Evolutionary conservation across 2,888 invertebrate species (phyloP), one percentile per base, ranked within the genome.

Genomic region (Latrodectus hesperus): DNA sequence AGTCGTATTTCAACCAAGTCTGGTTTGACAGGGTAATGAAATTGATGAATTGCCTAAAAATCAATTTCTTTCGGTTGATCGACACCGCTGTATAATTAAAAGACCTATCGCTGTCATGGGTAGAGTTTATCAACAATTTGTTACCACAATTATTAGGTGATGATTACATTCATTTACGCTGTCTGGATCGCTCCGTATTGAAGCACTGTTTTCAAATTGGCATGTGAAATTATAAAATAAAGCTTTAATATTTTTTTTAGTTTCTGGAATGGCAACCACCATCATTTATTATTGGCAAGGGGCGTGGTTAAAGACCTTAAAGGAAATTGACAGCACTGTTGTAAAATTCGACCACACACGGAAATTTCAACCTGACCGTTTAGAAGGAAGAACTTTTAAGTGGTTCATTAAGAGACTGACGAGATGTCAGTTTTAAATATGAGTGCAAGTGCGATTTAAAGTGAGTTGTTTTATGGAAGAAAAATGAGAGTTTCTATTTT

Each of bases 211-310:
- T n/a, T 12, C 17, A 22, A 26, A 17, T 12, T 8, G 22, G 26
- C 67, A 68, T 22, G 12, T 26, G 22, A 17, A 22, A 68, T 68
- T 68, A 68, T 68, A 17, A 68, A 68, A 22, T 68, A 22, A 68
- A 10, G 67, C 22, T 68, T 22, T 22, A 68, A 22, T 68, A 22
- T 68, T 26, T 17, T 38, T 38, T 38, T 38, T 38, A 38, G 38
- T 6, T 38, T 38, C 38, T 38, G 38, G 38, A 38, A 38, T 68
- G 16, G 12, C 67, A 68, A 12, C 14, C 60, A 60, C 60, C 38
- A 49, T 53, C 51, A 83, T 83, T 76, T 76, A 55, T 83, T 83
- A 83, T 76, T 83, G 83, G 76, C 83, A 83, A 17, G n/a, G 64
- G 83, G 83, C 76, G 83, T 68, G 64, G 83, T 17, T 53, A 22